Conservation (phyloP, 2,113 vertebrate genomes). For the Mobula birostris region DNA sequence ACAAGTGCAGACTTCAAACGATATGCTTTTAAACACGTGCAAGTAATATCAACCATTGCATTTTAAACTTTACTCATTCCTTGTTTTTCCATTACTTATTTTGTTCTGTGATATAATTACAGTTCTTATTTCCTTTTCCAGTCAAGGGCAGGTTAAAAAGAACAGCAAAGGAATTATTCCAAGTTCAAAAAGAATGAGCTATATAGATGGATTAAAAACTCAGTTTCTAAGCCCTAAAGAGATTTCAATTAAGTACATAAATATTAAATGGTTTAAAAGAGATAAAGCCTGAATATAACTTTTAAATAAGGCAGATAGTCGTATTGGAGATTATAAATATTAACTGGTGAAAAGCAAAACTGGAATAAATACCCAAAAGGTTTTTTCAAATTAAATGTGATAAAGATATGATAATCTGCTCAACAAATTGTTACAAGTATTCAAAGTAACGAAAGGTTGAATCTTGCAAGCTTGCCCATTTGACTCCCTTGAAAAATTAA, state of each 20-base stretch:
- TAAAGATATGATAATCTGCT: not conserved
- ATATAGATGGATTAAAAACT: not conserved
- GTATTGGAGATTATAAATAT: not conserved
- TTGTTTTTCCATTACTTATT: not conserved
- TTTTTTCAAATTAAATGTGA: not conserved
- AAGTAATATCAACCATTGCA: not conserved
- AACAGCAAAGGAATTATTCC: not conserved
- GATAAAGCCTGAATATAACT: constrained; percentile 12
- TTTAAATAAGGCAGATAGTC: constrained; percentile 1
- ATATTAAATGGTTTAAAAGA: not conserved
- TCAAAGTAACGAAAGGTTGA: not conserved
- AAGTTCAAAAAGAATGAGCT: not conserved
- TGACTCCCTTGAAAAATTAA: not conserved
- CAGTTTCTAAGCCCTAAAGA: not conserved
- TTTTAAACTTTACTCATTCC: not conserved
- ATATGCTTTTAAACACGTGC: no score
- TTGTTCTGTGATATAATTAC: not conserved
- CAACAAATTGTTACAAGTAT: not conserved
- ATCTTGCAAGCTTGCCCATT: not conserved
- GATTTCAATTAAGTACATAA: not conserved
- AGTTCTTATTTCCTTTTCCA: not conserved
- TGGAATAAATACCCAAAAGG: not conserved
- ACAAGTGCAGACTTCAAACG: not conserved
- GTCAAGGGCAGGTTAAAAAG: not conserved
- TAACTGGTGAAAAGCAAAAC: not conserved